Evolutionary conservation across 1,140 invertebrate genomes (phyloP).

Genomic region (Drosophila ohnishii): DNA sequence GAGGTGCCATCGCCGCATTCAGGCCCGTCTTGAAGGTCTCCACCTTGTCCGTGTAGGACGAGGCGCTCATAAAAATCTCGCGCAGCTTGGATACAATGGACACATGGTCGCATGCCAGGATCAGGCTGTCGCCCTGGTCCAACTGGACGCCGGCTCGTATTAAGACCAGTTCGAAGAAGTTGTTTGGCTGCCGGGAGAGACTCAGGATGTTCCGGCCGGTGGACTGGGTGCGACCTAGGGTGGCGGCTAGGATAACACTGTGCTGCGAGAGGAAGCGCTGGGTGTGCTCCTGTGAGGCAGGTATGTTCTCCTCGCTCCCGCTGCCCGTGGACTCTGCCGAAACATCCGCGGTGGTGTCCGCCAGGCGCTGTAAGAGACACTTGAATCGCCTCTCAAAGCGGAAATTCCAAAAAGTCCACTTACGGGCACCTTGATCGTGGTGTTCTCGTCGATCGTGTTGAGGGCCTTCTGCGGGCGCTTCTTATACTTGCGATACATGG

Average conservation of each 20-base stretch:
- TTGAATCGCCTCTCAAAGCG: not conserved
- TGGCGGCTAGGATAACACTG: slow-evolving; percentile 65
- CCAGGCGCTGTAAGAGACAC: slow-evolving; percentile 34
- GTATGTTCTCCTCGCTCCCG: slow-evolving; percentile 76
- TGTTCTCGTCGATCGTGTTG: slow-evolving; percentile 72
- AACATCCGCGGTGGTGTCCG: slow-evolving; percentile 35
- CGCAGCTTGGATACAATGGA: slow-evolving; percentile 73
- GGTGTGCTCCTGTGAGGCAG: slow-evolving; percentile 76
- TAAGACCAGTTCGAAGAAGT: slow-evolving; percentile 76
- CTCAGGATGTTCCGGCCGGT: slow-evolving; percentile 20
- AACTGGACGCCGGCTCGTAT: slow-evolving; percentile 70
- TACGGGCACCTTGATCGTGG: slow-evolving; percentile 70
- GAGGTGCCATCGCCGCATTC: slow-evolving; percentile 70
- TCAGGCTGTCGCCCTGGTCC: slow-evolving; percentile 66
- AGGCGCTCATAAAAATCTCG: slow-evolving; percentile 57
- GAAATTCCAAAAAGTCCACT: not conserved
- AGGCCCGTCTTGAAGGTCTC: slow-evolving; percentile 82
- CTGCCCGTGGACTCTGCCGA: slow-evolving; percentile 22
- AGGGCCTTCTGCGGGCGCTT: slow-evolving; percentile 47
- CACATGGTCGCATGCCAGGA: slow-evolving; percentile 77
- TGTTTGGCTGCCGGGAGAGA: slow-evolving; percentile 72
- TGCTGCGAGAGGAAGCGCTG: slow-evolving; percentile 80
- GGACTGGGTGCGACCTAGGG: slow-evolving; percentile 74
- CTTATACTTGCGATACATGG: slow-evolving; percentile 57
- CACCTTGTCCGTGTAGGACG: slow-evolving; percentile 71